Evolutionary conservation across 92 coral and sea anemone genomes (phyloP).

Genomic region (Paragorgia papillata): DNA sequence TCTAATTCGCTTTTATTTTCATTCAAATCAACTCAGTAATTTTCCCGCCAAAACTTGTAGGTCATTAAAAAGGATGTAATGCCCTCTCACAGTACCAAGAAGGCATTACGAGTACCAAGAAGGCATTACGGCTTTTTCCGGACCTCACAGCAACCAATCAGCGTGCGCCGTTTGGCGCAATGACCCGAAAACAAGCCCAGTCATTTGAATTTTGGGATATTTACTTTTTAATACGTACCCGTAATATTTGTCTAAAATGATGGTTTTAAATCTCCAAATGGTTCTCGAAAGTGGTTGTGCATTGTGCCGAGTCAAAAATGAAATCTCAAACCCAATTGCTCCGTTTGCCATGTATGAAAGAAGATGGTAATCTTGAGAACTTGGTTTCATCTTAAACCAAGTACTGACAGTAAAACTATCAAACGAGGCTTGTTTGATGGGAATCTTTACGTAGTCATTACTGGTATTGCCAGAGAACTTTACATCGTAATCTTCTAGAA

Average conservation of each 20-base stretch:
- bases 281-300: background rate
- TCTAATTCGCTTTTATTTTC: too few relatives aligned
- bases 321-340: too few relatives aligned
- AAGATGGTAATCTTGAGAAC: background rate
- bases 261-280: background rate
- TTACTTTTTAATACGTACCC: background rate
- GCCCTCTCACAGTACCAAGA: too few relatives aligned
- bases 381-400: constrained; percentile 26
- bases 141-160: too few relatives aligned
- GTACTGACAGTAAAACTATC: background rate
- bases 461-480: background rate
- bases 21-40: too few relatives aligned
- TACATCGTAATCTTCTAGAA: constrained; percentile 26
- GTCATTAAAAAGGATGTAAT: too few relatives aligned
- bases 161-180: too few relatives aligned
- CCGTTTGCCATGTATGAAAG: background rate
- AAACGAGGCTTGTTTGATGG: background rate
- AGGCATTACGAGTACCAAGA: too few relatives aligned
- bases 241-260: background rate
- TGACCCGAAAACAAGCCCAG: too few relatives aligned
- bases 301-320: background rate
- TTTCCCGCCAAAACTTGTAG: too few relatives aligned
- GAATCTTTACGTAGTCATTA: background rate
- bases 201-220: too few relatives aligned
- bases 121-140: too few relatives aligned